A percentile compares a stretch with the other conserved stretches of the same genome.
These are phyloP conservation scores for Sebastes taczanowskii DNA, from an alignment of 2,797 vertebrate species.

Conservation along the genomic window DNA sequence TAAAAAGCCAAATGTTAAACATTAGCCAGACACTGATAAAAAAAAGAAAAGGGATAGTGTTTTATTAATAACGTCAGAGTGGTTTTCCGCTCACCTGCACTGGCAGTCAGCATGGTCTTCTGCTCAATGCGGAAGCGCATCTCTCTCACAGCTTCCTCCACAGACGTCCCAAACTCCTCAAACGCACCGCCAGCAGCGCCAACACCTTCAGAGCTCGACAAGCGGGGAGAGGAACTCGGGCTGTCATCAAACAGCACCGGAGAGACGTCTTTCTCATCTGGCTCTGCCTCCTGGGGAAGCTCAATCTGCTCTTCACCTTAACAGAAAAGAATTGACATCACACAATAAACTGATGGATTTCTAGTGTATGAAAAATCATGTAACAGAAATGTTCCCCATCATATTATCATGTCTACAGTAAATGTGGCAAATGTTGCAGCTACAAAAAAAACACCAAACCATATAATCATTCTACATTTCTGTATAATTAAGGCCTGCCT, in stretches of 20 bases:
- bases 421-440: not conserved
- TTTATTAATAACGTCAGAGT: not conserved
- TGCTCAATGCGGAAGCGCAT: constrained; percentile 97
- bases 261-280: constrained; percentile 76
- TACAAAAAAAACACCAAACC: not conserved
- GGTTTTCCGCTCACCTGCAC: constrained; percentile 85
- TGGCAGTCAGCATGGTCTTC: constrained; percentile 93
- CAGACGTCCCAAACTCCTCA: constrained; percentile 89
- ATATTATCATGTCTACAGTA: not conserved
- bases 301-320: constrained; percentile 51
- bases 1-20: not conserved
- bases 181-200: constrained; percentile 7
- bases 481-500: constrained; percentile 47
- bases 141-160: constrained; percentile 94
- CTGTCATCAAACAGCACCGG: constrained; percentile 91
- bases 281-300: not conserved
- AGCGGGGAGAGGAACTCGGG: constrained; percentile 57
- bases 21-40: not conserved
- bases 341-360: not conserved
- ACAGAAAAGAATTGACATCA: not conserved
- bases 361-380: not conserved
- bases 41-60: not conserved
- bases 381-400: not conserved
- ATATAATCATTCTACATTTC: not conserved
- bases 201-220: constrained; percentile 15